Evolutionary conservation across 2,113 vertebrate species (phyloP).

Genomic region (Ivindomyrus marchei): DNA sequence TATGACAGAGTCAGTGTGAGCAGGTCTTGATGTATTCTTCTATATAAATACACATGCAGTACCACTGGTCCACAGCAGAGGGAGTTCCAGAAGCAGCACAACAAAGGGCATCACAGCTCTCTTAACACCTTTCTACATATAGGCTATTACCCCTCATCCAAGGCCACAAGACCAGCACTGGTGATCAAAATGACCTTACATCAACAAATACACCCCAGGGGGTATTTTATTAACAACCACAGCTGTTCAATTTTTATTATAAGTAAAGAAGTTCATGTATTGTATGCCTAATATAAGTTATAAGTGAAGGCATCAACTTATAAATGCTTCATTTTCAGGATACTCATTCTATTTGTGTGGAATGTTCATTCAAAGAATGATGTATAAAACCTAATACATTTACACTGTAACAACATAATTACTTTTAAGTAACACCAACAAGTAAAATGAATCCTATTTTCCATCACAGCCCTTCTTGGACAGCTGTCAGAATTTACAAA

Average conservation of each 20-base stretch:
- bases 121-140: no score
- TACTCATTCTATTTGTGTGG: neutral
- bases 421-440: neutral
- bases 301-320: neutral
- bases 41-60: neutral
- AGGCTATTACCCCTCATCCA: neutral
- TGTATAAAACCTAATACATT: neutral
- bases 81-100: no score
- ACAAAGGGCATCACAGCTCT: no score
- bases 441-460: neutral
- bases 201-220: neutral
- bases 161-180: neutral
- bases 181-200: neutral
- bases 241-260: neutral
- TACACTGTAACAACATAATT: neutral
- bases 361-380: neutral
- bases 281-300: neutral
- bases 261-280: neutral
- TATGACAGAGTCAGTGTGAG: neutral
- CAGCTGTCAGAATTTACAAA: neutral
- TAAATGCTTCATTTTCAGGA: neutral
- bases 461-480: neutral
- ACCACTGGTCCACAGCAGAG: no score
- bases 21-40: neutral
- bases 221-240: neutral